These are phyloP conservation scores for Nasonovia ribisnigri DNA, from an alignment of 2,888 invertebrate genomes.

Conservation along the genomic window DNA sequence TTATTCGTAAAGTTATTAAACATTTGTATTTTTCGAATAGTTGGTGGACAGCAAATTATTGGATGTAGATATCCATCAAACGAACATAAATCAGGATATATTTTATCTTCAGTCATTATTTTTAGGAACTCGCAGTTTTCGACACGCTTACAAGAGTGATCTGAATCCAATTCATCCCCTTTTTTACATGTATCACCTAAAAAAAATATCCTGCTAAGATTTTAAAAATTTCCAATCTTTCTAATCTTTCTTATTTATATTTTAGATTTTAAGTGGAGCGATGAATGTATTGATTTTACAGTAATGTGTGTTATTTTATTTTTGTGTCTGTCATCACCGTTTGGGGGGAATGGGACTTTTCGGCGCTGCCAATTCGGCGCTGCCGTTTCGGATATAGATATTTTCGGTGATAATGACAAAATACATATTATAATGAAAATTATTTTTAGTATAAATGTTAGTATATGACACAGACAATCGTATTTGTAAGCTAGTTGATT, in stretches of 20 bases:
- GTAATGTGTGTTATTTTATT: background rate
- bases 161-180: background rate
- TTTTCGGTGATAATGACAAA: too few species aligned
- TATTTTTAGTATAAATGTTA: too few species aligned
- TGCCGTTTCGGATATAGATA: too few species aligned
- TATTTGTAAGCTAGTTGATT: too few species aligned
- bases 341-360: too few species aligned
- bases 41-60: conserved; percentile 18
- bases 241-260: background rate
- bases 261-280: background rate
- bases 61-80: background rate
- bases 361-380: too few species aligned
- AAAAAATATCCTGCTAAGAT: background rate
- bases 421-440: too few species aligned
- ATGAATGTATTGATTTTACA: background rate
- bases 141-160: background rate
- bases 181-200: conserved; percentile 8
- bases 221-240: background rate
- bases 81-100: background rate
- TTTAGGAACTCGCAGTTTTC: background rate
- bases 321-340: too few species aligned
- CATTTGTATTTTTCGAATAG: background rate
- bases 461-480: too few species aligned
- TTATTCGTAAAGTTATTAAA: background rate
- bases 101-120: background rate